Percentiles rank a stretch among this genome's conserved stretches.
phyloP scores from a whole-genome alignment of 2,888 invertebrate genomes.

The Branchipolynoe longqiensis region DNA sequence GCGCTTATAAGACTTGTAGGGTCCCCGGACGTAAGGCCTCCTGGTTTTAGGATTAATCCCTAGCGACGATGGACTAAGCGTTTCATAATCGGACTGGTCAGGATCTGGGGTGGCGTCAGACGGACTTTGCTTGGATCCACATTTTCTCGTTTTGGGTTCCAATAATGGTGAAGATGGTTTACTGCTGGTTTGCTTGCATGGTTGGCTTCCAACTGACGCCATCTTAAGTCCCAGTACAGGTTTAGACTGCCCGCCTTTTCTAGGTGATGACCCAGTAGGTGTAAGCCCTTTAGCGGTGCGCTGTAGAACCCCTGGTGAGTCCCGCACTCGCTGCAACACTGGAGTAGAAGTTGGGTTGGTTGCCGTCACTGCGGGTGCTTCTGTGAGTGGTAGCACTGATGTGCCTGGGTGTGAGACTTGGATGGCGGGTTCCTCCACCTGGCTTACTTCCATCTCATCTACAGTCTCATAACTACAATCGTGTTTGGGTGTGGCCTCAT shows the following conservation, averaged over 20 bases:
- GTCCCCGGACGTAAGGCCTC: slow-evolving; percentile 14
- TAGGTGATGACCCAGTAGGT: background rate
- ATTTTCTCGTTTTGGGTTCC: background rate
- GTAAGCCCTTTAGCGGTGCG: background rate
- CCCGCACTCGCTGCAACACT: background rate
- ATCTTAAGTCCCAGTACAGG: slow-evolving; percentile 9
- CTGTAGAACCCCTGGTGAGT: background rate
- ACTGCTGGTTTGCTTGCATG: background rate
- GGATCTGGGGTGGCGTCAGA: background rate
- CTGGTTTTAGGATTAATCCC: slow-evolving; percentile 2
- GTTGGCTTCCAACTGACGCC: background rate
- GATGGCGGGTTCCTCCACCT: background rate
- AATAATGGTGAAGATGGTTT: background rate
- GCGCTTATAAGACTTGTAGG: background rate
- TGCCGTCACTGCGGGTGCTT: background rate
- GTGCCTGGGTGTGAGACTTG: background rate
- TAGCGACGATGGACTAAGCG: background rate
- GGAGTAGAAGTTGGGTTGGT: background rate
- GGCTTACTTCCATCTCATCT: slow-evolving; percentile 10
- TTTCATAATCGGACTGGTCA: background rate
- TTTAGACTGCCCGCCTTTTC: background rate
- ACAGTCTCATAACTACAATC: slow-evolving; percentile 42
- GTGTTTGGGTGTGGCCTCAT: background rate
- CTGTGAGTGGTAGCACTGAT: no score
- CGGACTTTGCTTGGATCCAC: background rate